Conservation (phyloP, 2,113 vertebrate genomes). For the Marcusenius ussheri region DNA sequence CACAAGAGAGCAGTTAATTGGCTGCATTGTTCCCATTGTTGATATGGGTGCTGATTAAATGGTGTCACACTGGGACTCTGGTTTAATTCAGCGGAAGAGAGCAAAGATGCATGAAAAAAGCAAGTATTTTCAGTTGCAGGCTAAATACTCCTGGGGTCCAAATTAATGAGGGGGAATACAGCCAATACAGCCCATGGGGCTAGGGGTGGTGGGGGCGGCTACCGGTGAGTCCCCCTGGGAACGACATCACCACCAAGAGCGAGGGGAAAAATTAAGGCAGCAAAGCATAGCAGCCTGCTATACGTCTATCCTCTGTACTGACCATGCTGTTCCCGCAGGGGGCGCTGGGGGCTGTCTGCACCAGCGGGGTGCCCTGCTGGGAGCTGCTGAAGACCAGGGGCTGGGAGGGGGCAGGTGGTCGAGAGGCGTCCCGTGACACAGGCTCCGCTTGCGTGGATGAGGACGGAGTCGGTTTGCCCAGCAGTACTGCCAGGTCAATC, state of each 20-base stretch:
- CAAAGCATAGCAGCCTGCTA: neutral
- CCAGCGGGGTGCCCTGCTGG: conserved; percentile 73
- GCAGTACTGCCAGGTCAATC: conserved; percentile 89
- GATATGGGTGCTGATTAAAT: neutral
- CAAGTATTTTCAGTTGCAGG: neutral
- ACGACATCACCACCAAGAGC: neutral
- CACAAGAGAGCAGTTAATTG: neutral
- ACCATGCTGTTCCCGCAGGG: conserved; percentile 56
- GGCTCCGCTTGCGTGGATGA: conserved; percentile 77
- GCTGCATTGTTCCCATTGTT: neutral
- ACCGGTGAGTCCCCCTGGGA: neutral
- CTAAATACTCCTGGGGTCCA: neutral
- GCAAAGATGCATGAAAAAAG: neutral
- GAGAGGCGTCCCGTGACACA: conserved; percentile 67
- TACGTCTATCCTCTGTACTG: conserved; percentile 65
- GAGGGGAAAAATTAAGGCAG: neutral
- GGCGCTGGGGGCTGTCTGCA: conserved; percentile 68
- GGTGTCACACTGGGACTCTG: neutral
- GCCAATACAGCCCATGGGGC: neutral
- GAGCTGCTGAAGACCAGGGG: conserved; percentile 95
- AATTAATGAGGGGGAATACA: neutral
- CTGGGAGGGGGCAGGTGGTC: conserved; percentile 77
- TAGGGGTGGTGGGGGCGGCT: neutral
- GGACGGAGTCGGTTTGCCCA: conserved; percentile 86
- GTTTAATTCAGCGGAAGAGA: neutral